Conservation (phyloP, 1,140 invertebrate genomes). For the Cotesia chilonis region DNA sequence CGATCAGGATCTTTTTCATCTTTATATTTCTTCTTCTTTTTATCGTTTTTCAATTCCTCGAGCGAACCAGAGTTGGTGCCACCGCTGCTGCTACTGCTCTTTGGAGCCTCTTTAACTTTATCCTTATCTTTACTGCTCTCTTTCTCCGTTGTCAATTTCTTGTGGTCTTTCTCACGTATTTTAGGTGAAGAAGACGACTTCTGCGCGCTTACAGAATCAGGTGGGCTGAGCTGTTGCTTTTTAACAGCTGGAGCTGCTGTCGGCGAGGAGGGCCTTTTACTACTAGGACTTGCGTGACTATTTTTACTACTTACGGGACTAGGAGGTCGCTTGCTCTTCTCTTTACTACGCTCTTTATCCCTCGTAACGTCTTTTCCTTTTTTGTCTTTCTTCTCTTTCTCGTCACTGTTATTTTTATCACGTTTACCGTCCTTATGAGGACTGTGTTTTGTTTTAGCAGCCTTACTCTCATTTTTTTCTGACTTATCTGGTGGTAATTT, state of each 20-base stretch:
- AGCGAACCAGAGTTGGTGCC: slow-evolving; percentile 35
- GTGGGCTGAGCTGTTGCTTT: slow-evolving; percentile 41
- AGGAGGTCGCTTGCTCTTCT: slow-evolving; percentile 72
- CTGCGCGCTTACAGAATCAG: slow-evolving; percentile 43
- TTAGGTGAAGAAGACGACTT: slow-evolving; percentile 64
- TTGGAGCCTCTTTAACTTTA: slow-evolving; percentile 59
- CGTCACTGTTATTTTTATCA: slow-evolving; percentile 68
- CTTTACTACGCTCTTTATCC: slow-evolving; percentile 70
- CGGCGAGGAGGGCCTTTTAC: slow-evolving; percentile 61
- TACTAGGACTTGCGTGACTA: slow-evolving; percentile 50
- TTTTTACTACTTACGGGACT: slow-evolving; percentile 64
- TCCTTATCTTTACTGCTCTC: slow-evolving; percentile 60
- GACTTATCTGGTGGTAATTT: slow-evolving; percentile 58
- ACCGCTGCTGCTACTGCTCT: slow-evolving; percentile 52
- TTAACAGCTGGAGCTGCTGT: slow-evolving; percentile 55
- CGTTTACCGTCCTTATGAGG: slow-evolving; percentile 68
- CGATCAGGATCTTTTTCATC: slow-evolving; percentile 57
- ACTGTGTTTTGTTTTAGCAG: slow-evolving; percentile 67
- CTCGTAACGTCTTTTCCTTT: slow-evolving; percentile 72
- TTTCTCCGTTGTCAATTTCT: slow-evolving; percentile 52
- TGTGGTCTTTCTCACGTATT: slow-evolving; percentile 62
- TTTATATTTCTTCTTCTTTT: slow-evolving; percentile 65
- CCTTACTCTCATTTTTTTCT: slow-evolving; percentile 72
- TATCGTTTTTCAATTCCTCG: slow-evolving; percentile 61
- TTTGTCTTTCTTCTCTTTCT: slow-evolving; percentile 73